phyloP scores from a whole-genome alignment of 2,113 vertebrate species.

The Labeo catla region DNA sequence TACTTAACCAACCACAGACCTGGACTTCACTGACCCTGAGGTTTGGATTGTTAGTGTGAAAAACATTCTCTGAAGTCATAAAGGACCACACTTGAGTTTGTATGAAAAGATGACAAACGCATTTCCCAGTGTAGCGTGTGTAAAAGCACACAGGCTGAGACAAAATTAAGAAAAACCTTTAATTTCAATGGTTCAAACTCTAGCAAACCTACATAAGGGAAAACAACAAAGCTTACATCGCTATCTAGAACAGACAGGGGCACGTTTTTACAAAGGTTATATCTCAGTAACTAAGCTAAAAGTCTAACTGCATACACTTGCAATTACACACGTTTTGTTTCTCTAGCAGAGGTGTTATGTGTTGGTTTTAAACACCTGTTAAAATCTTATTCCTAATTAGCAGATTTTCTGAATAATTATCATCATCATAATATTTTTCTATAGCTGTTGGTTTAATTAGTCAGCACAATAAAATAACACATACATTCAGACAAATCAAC shows the following conservation, averaged over 20 bases:
- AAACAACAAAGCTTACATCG: neutral
- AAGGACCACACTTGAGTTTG: neutral
- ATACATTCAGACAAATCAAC: no score
- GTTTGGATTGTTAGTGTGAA: constrained; percentile 8
- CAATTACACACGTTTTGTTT: no score
- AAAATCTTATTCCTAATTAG: no score
- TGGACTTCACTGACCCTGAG: neutral
- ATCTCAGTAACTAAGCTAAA: neutral
- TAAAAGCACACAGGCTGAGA: neutral
- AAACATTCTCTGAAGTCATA: neutral
- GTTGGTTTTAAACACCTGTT: no score
- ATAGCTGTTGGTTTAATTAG: no score
- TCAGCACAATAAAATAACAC: no score
- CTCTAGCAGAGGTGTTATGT: no score
- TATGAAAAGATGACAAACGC: neutral
- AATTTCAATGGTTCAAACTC: neutral
- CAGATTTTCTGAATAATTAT: no score
- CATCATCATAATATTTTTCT: no score
- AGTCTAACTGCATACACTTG: no score
- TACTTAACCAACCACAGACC: neutral
- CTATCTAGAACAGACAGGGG: neutral
- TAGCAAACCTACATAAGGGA: neutral
- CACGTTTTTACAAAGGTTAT: neutral
- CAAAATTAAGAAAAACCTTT: neutral
- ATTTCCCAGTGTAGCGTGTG: neutral